Evolutionary conservation across 1,140 invertebrate genomes (phyloP).

Genomic region (Trissolcus basalis): DNA sequence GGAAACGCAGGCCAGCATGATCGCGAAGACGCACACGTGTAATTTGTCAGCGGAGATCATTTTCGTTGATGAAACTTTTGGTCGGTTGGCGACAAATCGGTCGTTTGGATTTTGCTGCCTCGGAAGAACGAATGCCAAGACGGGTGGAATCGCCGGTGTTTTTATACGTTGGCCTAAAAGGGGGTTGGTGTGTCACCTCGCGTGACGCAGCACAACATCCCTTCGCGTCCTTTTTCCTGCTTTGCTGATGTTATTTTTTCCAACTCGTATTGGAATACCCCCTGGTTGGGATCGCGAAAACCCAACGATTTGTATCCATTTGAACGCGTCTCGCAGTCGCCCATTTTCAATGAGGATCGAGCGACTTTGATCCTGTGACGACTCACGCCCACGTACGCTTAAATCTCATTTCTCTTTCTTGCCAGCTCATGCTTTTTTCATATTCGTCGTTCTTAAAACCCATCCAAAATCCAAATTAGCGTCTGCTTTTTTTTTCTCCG

Average conservation of each 20-base stretch:
- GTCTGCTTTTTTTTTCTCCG: too few species aligned
- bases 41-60: constrained; percentile 30
- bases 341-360: constrained; percentile 69
- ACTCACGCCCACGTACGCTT: constrained; percentile 31
- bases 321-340: constrained; percentile 64
- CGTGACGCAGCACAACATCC: constrained; percentile 13
- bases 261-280: constrained; percentile 51
- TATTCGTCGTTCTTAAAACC: constrained; percentile 15
- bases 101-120: constrained; percentile 10
- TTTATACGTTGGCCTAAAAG: constrained; percentile 60
- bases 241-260: constrained; percentile 22
- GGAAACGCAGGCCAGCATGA: constrained; percentile 49
- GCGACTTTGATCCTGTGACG: constrained; percentile 20
- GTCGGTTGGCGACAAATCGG: not conserved
- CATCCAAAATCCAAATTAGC: too few species aligned
- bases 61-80: constrained; percentile 13
- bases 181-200: not conserved
- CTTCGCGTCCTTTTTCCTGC: not conserved
- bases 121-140: constrained; percentile 53
- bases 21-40: constrained; percentile 35
- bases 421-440: constrained; percentile 31
- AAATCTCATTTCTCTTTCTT: constrained; percentile 42
- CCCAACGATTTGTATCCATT: constrained; percentile 72
- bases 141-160: constrained; percentile 13
- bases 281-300: constrained; percentile 60